A percentile compares a stretch with the other conserved stretches of the same genome.
These are phyloP conservation scores for Euschistus heros DNA, from an alignment of 1,140 invertebrate species.

Conservation along the genomic window DNA sequence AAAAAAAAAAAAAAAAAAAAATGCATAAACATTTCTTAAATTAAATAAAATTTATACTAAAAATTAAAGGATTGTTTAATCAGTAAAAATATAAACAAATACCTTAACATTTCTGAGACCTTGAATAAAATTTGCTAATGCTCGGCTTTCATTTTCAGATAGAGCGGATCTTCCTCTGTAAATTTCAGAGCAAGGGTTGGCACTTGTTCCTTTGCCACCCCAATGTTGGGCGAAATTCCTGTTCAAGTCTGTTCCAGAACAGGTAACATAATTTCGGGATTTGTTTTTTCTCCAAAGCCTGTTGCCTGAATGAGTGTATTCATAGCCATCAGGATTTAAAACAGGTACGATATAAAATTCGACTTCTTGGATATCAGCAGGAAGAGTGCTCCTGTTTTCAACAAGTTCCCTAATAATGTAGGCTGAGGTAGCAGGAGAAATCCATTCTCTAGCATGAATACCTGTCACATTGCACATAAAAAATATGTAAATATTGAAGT, in stretches of 20 bases:
- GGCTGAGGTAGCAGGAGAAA: conserved; percentile 55
- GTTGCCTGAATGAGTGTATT: conserved; percentile 53
- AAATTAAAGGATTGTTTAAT: no score
- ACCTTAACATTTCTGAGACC: no score
- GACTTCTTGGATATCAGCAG: conserved; percentile 52
- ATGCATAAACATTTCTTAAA: no score
- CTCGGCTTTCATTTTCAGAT: conserved; percentile 71
- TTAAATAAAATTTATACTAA: no score
- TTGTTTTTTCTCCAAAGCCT: conserved; percentile 76
- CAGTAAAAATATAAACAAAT: no score
- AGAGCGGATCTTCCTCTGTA: conserved; percentile 66
- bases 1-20: no score
- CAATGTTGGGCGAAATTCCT: conserved; percentile 59
- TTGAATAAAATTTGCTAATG: conserved; percentile 31
- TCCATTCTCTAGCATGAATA: conserved; percentile 68
- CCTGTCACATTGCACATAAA: conserved; percentile 35
- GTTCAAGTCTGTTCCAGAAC: conserved; percentile 51
- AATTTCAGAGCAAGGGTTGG: conserved; percentile 62
- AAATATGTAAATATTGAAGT: conserved; percentile 31
- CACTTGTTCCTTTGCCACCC: conserved; percentile 57
- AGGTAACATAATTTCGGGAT: conserved; percentile 31
- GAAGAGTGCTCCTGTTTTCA: conserved; percentile 56
- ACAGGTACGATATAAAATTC: conserved; percentile 47
- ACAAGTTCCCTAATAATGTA: conserved; percentile 62
- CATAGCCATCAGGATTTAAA: conserved; percentile 52